These are phyloP conservation scores for Lathronympha strigana DNA, from an alignment of 2,888 invertebrate genomes.

Conservation along the genomic window DNA sequence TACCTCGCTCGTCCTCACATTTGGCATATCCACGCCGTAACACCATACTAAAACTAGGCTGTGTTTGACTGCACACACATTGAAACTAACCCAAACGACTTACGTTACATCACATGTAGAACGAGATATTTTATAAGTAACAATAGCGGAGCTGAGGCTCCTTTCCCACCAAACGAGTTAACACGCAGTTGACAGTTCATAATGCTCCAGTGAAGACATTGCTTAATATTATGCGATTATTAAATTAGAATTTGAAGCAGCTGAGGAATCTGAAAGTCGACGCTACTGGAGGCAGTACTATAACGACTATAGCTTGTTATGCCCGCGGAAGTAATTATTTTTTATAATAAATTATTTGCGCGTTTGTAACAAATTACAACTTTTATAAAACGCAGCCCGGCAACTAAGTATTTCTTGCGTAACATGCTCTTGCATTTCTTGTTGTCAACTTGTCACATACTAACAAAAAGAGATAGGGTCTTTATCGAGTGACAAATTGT, in stretches of 20 bases:
- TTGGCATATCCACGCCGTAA: not conserved
- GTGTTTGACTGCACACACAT: conserved; percentile 57
- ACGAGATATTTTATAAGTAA: conserved; percentile 79
- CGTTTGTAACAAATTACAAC: too few species aligned
- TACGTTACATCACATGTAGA: conserved; percentile 82
- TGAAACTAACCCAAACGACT: conserved; percentile 70
- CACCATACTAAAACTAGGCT: conserved; percentile 1
- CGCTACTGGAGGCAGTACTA: not conserved
- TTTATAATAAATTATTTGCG: too few species aligned
- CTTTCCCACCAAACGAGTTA: conserved; percentile 58
- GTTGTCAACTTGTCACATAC: too few species aligned
- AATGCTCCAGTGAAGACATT: conserved; percentile 21
- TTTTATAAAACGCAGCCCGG: too few species aligned
- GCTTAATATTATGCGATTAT: conserved; percentile 28
- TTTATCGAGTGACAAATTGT: too few species aligned
- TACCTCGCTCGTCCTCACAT: too few species aligned
- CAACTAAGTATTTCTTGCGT: too few species aligned
- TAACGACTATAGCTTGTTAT: not conserved
- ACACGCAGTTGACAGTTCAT: conserved; percentile 42
- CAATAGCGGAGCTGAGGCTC: conserved; percentile 69
- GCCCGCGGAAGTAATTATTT: not conserved
- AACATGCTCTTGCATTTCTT: too few species aligned
- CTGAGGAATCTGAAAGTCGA: not conserved
- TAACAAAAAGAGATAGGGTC: too few species aligned
- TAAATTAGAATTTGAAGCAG: conserved; percentile 12